A percentile compares a stretch with the other conserved stretches of the same genome.
Conservation (phyloP, 64 coral and sea anemone species). For the Pocillopora damicornis region DNA sequence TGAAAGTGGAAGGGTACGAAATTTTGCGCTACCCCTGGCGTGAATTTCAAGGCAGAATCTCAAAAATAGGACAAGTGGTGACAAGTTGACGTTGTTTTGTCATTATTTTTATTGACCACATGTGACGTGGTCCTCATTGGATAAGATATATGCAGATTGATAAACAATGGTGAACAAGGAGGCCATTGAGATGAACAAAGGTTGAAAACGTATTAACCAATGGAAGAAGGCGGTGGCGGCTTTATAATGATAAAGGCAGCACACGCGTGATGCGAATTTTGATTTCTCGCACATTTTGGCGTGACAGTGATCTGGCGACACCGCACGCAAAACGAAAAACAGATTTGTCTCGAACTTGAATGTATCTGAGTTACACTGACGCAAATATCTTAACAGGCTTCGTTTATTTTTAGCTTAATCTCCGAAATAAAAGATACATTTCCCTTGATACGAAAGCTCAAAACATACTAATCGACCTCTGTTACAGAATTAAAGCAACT, state of each 20-base stretch:
- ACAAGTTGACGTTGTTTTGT: constrained; percentile 48
- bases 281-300: constrained; percentile 1
- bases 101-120: constrained; percentile 66
- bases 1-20: not conserved
- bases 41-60: constrained; percentile 13
- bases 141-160: constrained; percentile 46
- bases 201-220: constrained; percentile 29
- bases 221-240: not conserved
- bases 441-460: not conserved
- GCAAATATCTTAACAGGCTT: not conserved
- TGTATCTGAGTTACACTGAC: not conserved
- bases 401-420: not conserved
- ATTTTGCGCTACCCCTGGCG: not conserved
- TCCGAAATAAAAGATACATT: not conserved
- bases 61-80: constrained; percentile 35
- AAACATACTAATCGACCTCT: not conserved
- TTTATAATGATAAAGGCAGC: not conserved
- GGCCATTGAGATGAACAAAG: constrained; percentile 49
- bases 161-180: constrained; percentile 42
- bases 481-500: not conserved
- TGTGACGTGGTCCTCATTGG: constrained; percentile 56
- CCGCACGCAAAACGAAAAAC: not conserved
- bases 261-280: constrained; percentile 30
- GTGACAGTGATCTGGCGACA: constrained; percentile 21
- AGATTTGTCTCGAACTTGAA: not conserved